Evolutionary conservation across 92 coral and sea anemone species (phyloP), one percentile per base, ranked within the genome.

Genomic region (Palythoa heliodiscus): DNA sequence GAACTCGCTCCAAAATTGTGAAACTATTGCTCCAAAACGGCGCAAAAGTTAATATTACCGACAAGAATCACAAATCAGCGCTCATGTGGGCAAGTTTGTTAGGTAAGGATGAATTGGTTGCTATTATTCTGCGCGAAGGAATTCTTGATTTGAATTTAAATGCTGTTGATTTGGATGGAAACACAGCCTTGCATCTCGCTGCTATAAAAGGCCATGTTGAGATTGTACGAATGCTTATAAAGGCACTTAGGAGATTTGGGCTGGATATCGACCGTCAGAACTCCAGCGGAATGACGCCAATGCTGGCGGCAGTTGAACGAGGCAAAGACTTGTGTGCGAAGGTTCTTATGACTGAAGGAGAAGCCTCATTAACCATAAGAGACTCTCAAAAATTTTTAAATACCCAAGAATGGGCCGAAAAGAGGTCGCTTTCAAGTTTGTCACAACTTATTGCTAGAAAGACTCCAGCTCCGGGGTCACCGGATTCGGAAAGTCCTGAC

Each of bases 151-250:
- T 96, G 29, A 95, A 96, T 85, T 88, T 96, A 82, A 94, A 93
- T 48, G 90, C 92, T 6, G 89, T 71, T 50, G 99, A 96, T 73
- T 52, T 60, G 22, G 89, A 88, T 52, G 97, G 97, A 7, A 93
- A 96, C 69, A 94, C 99, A n/a, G 99, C 98, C 14, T 64, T 96
- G 58, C 93, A 92, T 66, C 91, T 94, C 69, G 98, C 96, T 9
- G 96, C 98, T 9, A 86, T 94, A 5, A 71, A 70, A 38, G 99
- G 99, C 0, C 87, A 88, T 53, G 84, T 76, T 16, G 82, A 75
- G 23, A 86, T 93, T n/a, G 95, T 93, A 3, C 76, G 89, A 69
- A 72, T 89, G 83, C 92, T 96, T 47, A 81, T 95, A 11, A 82
- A 88, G 37, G 95, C 95, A 5, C 86, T 96, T 72, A 91, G 89